Conservation (phyloP, 2,797 vertebrate genomes). For the Halcyon smyrnensis region DNA sequence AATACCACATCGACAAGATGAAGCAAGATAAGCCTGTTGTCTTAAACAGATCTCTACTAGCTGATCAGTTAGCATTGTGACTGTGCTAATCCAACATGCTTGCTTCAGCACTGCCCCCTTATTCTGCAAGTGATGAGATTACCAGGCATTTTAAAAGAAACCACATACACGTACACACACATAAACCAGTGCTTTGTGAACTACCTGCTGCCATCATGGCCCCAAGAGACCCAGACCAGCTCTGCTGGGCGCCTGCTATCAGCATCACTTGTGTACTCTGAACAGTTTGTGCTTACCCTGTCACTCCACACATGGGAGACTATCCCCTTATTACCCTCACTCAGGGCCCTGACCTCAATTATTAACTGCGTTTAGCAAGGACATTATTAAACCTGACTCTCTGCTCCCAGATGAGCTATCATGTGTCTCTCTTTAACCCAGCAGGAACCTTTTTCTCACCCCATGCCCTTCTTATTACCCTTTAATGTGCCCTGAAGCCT, state of each 20-base stretch:
- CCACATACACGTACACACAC: background rate
- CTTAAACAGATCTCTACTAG: background rate
- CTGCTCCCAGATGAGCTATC: conserved; percentile 80
- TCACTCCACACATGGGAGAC: conserved; percentile 67
- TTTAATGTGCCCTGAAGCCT: conserved; percentile 69
- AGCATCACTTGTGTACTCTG: background rate
- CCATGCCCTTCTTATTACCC: conserved; percentile 82
- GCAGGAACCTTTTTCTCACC: conserved; percentile 82
- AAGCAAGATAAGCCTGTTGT: background rate
- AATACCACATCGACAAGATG: background rate
- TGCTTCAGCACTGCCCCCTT: background rate
- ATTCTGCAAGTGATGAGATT: background rate
- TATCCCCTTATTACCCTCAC: conserved; percentile 75
- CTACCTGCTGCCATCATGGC: background rate
- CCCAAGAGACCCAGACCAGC: background rate
- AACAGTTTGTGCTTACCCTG: background rate
- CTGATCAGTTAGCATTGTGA: background rate
- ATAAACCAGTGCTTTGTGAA: background rate
- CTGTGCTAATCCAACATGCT: background rate
- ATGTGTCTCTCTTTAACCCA: conserved; percentile 77
- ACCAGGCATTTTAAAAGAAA: background rate
- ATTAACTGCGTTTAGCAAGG: conserved; percentile 77
- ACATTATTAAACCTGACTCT: conserved; percentile 84
- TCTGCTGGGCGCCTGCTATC: background rate
- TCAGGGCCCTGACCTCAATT: conserved; percentile 81